Evolutionary conservation across 2,888 invertebrate genomes (phyloP).

Genomic region (Napeogenes inachia): DNA sequence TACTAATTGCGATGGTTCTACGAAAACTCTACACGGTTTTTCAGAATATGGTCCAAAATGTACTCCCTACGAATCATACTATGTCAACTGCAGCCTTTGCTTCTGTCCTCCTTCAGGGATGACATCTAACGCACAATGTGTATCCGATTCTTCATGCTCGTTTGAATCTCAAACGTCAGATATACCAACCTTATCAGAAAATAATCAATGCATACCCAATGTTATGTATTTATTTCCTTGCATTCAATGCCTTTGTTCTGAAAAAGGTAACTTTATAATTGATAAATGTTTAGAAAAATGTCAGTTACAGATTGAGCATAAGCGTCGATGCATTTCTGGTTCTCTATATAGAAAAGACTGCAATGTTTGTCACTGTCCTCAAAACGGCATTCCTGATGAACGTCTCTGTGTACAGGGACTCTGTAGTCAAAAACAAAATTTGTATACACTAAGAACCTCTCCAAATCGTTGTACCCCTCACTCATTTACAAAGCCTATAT

Average conservation of each 20-base stretch:
- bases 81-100: conserved; percentile 61
- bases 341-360: conserved; percentile 55
- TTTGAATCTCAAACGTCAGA: conserved; percentile 32
- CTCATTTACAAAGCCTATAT: conserved; percentile 51
- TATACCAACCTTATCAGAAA: conserved; percentile 29
- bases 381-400: conserved; percentile 43
- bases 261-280: conserved; percentile 49
- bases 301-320: conserved; percentile 24
- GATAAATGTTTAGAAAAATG: conserved; percentile 61
- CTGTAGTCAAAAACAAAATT: conserved; percentile 37
- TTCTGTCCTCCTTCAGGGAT: conserved; percentile 59
- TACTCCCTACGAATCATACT: conserved; percentile 57
- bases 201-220: conserved; percentile 58
- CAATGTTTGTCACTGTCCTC: conserved; percentile 57
- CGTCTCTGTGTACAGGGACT: conserved; percentile 43
- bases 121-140: conserved; percentile 57
- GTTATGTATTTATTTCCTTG: conserved; percentile 64
- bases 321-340: conserved; percentile 47
- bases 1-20: conserved; percentile 41
- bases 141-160: conserved; percentile 51
- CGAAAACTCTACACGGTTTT: conserved; percentile 17
- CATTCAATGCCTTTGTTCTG: conserved; percentile 58
- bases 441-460: conserved; percentile 36
- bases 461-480: conserved; percentile 43
- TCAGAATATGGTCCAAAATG: conserved; percentile 41